phyloP scores from a whole-genome alignment of 2,888 invertebrate genomes.

The Phaonia tiefii region DNA sequence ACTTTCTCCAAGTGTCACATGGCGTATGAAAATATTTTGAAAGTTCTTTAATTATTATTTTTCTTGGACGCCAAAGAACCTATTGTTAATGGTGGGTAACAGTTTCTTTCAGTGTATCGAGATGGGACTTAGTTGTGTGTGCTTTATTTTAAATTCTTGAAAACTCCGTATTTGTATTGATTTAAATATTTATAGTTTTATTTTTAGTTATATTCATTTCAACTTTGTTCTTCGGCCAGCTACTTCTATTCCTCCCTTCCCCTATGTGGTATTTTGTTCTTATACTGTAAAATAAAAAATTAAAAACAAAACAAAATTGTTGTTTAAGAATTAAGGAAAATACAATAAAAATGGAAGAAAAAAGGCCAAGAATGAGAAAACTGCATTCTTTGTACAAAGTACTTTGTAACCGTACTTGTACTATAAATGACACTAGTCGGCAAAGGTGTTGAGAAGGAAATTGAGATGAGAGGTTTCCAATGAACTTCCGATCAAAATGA shows the following conservation, averaged over 20 bases:
- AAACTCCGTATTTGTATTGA: slow-evolving; percentile 65
- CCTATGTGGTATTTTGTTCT: slow-evolving; percentile 13
- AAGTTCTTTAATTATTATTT: no score
- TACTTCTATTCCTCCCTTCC: not conserved
- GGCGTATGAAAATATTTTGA: no score
- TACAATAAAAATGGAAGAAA: not conserved
- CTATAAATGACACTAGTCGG: not conserved
- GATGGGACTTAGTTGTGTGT: no score
- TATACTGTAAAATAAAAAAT: slow-evolving; percentile 1
- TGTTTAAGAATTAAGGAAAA: slow-evolving; percentile 19
- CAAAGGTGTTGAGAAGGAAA: no score
- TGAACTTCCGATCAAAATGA: no score
- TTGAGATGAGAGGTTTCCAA: no score
- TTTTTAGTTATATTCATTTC: slow-evolving; percentile 50
- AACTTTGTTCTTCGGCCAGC: slow-evolving; percentile 7
- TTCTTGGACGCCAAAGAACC: no score
- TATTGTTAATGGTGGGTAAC: no score
- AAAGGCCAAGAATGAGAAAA: slow-evolving; percentile 33
- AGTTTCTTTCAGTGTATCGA: slow-evolving; percentile 16
- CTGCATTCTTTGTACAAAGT: slow-evolving; percentile 8
- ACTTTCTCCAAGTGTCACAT: no score
- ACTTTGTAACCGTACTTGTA: not conserved
- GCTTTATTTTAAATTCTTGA: slow-evolving; percentile 36
- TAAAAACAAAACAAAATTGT: slow-evolving; percentile 25
- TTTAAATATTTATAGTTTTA: slow-evolving; percentile 61